phyloP scores from a whole-genome alignment of 2,888 invertebrate species.

The Eumerus sabulonum region DNA sequence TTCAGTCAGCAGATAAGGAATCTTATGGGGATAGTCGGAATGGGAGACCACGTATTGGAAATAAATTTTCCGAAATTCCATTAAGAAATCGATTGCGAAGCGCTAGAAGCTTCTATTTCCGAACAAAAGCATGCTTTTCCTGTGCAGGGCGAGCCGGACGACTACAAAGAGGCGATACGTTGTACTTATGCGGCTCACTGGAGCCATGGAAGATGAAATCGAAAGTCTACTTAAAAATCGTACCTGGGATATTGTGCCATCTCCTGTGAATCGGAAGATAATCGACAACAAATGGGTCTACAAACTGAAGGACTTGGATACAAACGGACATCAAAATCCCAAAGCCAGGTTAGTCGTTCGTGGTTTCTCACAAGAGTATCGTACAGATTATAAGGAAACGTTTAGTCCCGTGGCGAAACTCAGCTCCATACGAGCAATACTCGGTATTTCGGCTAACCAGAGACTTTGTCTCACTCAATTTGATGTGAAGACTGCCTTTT shows the following conservation, averaged over 20 bases:
- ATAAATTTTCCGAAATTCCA: not conserved
- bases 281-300: slow-evolving; percentile 71
- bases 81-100: not conserved
- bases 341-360: slow-evolving; percentile 73
- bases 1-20: not conserved
- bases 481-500: slow-evolving; percentile 60
- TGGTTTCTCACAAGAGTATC: slow-evolving; percentile 71
- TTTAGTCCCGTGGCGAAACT: slow-evolving; percentile 72
- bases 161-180: slow-evolving; percentile 21
- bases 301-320: slow-evolving; percentile 62
- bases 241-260: slow-evolving; percentile 37
- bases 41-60: not conserved
- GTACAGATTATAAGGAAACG: slow-evolving; percentile 71
- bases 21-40: not conserved
- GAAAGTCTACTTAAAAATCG: slow-evolving; percentile 40
- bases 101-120: not conserved
- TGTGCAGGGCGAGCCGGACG: not conserved
- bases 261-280: slow-evolving; percentile 52
- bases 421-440: slow-evolving; percentile 68
- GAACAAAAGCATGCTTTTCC: too few relatives aligned
- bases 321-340: slow-evolving; percentile 35
- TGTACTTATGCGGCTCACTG: slow-evolving; percentile 30
- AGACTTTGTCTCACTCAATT: slow-evolving; percentile 42
- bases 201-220: slow-evolving; percentile 47
- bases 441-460: slow-evolving; percentile 52